A percentile compares a stretch with the other conserved stretches of the same genome.
Evolutionary conservation across 2,797 vertebrate species (phyloP).

Genomic region (Cirrhinus mrigala): DNA sequence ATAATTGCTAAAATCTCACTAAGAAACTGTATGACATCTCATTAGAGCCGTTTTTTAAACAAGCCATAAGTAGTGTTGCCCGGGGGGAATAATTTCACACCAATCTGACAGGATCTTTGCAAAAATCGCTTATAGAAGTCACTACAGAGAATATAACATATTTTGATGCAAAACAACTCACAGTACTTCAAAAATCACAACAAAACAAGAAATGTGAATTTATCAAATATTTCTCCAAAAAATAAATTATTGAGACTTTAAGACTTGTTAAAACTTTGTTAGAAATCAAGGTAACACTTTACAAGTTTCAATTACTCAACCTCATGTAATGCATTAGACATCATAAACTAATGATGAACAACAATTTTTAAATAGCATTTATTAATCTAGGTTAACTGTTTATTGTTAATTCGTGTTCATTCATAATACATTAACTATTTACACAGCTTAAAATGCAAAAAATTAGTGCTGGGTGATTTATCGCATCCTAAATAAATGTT

Average conservation of each 20-base stretch:
- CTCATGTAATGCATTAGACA: background rate
- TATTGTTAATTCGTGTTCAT: background rate
- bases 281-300: background rate
- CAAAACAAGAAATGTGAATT: background rate
- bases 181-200: background rate
- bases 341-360: background rate
- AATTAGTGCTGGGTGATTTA: no score
- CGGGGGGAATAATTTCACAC: conserved; percentile 18
- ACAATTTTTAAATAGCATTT: background rate
- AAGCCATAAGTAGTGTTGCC: conserved; percentile 24
- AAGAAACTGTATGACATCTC: conserved; percentile 37
- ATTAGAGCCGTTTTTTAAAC: conserved; percentile 39
- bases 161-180: conserved; percentile 16
- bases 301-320: no score
- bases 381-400: background rate
- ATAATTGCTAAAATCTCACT: conserved; percentile 39
- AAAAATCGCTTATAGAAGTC: conserved; percentile 1
- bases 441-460: background rate
- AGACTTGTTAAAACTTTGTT: background rate
- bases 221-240: background rate
- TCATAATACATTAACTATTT: background rate
- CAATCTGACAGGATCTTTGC: conserved; percentile 20
- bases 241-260: background rate
- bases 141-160: conserved; percentile 2
- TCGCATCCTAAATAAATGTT: no score